Conservation (phyloP, 2,888 invertebrate species). For the Polydrusus pterygomalis region DNA sequence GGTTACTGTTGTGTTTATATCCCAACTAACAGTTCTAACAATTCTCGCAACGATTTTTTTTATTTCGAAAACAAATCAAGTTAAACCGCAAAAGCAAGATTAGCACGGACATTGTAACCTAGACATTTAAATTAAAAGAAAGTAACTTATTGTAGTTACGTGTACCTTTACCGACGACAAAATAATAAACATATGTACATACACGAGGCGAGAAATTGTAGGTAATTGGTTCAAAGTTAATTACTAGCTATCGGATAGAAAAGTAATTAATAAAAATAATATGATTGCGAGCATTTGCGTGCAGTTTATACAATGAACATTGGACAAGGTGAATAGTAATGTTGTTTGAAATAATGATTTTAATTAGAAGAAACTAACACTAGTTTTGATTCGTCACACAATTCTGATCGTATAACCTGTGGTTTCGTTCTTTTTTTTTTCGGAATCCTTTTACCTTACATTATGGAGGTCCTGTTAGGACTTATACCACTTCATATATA, state of each 20-base stretch:
- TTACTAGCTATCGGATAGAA: constrained; percentile 25
- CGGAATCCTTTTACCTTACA: no score
- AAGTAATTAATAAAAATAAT: constrained; percentile 34
- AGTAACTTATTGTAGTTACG: constrained; percentile 28
- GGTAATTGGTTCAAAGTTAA: constrained; percentile 42
- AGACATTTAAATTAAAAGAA: constrained; percentile 34
- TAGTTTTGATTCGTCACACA: neutral
- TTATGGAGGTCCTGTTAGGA: no score
- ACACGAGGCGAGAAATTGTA: constrained; percentile 15
- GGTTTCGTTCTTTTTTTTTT: no score
- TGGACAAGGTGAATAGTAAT: constrained; percentile 33
- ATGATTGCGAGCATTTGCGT: constrained; percentile 13
- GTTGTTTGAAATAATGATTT: neutral
- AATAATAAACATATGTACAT: constrained; percentile 17
- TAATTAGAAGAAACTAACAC: constrained; percentile 8
- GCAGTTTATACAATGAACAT: constrained; percentile 24
- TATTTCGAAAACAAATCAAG: neutral
- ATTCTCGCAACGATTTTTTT: no score
- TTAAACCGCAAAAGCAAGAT: neutral
- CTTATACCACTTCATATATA: no score
- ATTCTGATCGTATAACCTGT: no score
- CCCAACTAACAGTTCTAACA: no score
- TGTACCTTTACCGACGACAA: neutral
- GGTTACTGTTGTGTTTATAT: no score
- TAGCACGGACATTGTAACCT: constrained; percentile 7